Evolutionary conservation across 2,113 vertebrate genomes (phyloP), one percentile per base, ranked within the genome.

Genomic region (Pica pica): DNA sequence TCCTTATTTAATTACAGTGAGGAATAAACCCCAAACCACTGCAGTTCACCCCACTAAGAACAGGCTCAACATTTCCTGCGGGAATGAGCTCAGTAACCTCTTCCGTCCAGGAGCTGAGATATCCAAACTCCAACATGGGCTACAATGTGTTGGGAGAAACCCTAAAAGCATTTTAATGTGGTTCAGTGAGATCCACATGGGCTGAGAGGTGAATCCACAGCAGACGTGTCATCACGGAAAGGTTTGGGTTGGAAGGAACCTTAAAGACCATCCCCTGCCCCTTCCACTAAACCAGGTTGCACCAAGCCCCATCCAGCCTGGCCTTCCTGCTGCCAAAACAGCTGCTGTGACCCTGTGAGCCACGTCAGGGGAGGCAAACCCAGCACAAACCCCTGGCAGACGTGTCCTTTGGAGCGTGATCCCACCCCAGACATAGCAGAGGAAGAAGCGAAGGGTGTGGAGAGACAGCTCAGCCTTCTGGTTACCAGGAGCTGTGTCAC

Each of bases 1-100:
- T 89, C 64, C 84, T 84, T 52, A 79, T 42, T 94, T 92, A 92
- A 92, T 85, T 83, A 84, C 52, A 89, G 52, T 27, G 42, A 82
- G 69, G 87, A 55, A 74, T 37, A 85, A 92, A 83, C 60, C 59
- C 83, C 87, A 95, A 89, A 83, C 33, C 70, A 27, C 63, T 64
- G 26, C n/a, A 49, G 71, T 53, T 67, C 4, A 5, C 71, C 90
- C 75, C 61, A 64, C 68, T 56, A 87, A 84, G 56, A 84, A 83
- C n/a, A 79, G 52, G 30, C 30, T 76, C 12, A 7, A 24, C 4
- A 1, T 21, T 60, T 74, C 55, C 77, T 30, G 35, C 0, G 2
- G 73, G 76, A 89, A 84, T 1, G 9, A 61, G 60, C 68, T 89
- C 68, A n/a, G 89, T 8, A 46, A 55, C 18, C 88, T 73, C 68